phyloP scores from a whole-genome alignment of 2,113 vertebrate genomes.

The Channa maculata region DNA sequence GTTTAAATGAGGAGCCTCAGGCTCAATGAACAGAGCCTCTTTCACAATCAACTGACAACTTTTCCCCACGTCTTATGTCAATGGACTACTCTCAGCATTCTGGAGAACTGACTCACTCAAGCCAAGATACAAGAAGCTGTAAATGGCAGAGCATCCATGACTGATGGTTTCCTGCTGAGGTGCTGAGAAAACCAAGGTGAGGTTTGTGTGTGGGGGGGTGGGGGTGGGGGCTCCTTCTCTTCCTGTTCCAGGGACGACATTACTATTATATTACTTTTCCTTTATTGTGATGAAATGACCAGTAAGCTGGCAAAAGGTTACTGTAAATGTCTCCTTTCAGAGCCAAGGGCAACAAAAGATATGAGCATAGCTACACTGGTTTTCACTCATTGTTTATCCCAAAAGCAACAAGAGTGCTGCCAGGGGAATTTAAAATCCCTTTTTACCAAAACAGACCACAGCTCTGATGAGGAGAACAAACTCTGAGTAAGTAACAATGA shows the following conservation, averaged over 20 bases:
- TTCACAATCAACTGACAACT: conserved; percentile 80
- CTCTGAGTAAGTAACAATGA: conserved; percentile 46
- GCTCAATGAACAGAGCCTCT: conserved; percentile 78
- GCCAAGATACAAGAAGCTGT: conserved; percentile 59
- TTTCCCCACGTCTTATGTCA: conserved; percentile 78
- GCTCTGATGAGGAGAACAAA: conserved; percentile 52
- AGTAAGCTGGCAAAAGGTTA: conserved; percentile 41
- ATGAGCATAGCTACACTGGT: conserved; percentile 38
- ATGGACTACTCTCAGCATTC: conserved; percentile 71
- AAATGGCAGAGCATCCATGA: conserved; percentile 54
- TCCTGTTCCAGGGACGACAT: conserved; percentile 55
- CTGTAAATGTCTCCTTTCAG: conserved; percentile 41
- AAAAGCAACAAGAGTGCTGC: conserved; percentile 63
- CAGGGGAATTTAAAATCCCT: conserved; percentile 68
- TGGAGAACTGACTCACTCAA: conserved; percentile 72
- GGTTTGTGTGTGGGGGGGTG: conserved; percentile 63
- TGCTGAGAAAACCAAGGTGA: conserved; percentile 71
- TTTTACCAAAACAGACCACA: conserved; percentile 70
- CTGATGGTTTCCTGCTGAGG: conserved; percentile 62
- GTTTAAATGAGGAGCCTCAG: conserved; percentile 77
- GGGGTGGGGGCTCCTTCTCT: conserved; percentile 48
- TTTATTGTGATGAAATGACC: conserved; percentile 51
- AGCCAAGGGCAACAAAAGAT: conserved; percentile 59
- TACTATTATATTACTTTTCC: conserved; percentile 49
- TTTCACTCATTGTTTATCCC: conserved; percentile 57